These are phyloP conservation scores for Peromyscus melanophrys DNA, from an alignment of 2,797 vertebrate genomes.

Conservation along the genomic window DNA sequence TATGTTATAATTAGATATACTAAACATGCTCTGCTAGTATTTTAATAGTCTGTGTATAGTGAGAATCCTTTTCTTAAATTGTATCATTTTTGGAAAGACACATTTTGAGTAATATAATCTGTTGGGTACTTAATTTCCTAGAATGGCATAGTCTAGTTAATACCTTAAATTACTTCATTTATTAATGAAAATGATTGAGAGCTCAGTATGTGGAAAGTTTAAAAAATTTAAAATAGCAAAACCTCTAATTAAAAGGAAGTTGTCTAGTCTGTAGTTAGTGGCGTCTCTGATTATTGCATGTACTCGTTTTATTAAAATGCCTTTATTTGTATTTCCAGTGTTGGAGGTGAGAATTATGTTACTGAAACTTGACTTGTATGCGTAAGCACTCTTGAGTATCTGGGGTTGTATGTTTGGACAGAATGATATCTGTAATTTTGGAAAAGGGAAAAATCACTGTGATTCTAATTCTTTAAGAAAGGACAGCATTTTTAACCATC, in stretches of 20 bases:
- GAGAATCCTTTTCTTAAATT: neutral
- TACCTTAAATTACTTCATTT: neutral
- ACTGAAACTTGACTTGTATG: constrained; percentile 37
- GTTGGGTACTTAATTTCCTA: neutral
- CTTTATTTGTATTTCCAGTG: constrained; percentile 48
- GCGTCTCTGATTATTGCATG: constrained; percentile 1
- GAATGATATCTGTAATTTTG: constrained; percentile 42
- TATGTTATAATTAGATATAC: neutral
- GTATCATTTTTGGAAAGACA: neutral
- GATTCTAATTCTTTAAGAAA: constrained; percentile 57
- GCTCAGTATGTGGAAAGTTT: constrained; percentile 37
- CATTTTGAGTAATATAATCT: neutral
- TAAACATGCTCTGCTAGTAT: neutral
- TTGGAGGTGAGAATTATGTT: constrained; percentile 6
- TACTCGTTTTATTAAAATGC: constrained; percentile 62
- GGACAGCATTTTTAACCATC: neutral
- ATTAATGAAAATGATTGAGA: constrained; percentile 22
- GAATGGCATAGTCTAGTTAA: neutral
- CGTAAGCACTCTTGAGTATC: neutral
- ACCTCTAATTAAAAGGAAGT: neutral
- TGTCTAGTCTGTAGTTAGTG: neutral
- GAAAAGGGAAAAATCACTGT: constrained; percentile 39
- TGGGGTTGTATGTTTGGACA: constrained; percentile 13
- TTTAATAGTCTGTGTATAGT: neutral
- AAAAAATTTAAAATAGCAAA: constrained; percentile 39